Base-by-base conservation (phyloP, 2,888 invertebrate species). In the Lasioglossum oenotherae region DNA sequence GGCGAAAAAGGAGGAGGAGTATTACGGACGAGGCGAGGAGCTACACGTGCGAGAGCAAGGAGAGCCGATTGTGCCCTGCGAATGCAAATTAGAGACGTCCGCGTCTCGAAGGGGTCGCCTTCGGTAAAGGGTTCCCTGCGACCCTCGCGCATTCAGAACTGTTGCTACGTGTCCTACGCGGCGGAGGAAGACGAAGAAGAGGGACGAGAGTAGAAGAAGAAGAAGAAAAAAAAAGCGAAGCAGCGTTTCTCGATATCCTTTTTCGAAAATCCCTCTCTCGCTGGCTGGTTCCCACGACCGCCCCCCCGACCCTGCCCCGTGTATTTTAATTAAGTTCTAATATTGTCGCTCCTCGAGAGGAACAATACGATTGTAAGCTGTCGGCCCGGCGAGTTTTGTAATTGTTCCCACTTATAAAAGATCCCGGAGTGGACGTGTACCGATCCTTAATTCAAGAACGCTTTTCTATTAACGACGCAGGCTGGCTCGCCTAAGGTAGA, bases 71-170 rank as follows among this genome's bases (percentile, higher is more conserved):
- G 85, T 80, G 74, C 77, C 35, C 76, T 72, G 84, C 83, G 73
- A 80, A 89, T 90, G 92, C 88, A 91, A 91, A 91, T 91, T 91
- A 90, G 89, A 88, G 88, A 83, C 85, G 90, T 90, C 73, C 86
- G 44, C 75, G 89, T 90, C 88, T 87, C 88, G 87, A 86, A 88
- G 76, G 90, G 91, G 87, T 84, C 75, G 74, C 69, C 46, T 67
- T 76, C 35, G 80, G 77, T 35, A 89, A 91, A 89, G 91, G 90
- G 89, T 88, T 90, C 78, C 74, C 74, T 53, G 44, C 87, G 85
- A 87, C 84, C 88, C 89, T 80, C 89, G 83, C 79, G 81, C 81
- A 83, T 82, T 77, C 87, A 85, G 80, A 83, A 84, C 75, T 84
- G 85, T 89, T 81, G 83, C 87, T 82, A 71, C 85, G 84, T 74